These are phyloP conservation scores for Lasioglossum oenotherae DNA, from an alignment of 2,888 invertebrate genomes.

Conservation along the genomic window DNA sequence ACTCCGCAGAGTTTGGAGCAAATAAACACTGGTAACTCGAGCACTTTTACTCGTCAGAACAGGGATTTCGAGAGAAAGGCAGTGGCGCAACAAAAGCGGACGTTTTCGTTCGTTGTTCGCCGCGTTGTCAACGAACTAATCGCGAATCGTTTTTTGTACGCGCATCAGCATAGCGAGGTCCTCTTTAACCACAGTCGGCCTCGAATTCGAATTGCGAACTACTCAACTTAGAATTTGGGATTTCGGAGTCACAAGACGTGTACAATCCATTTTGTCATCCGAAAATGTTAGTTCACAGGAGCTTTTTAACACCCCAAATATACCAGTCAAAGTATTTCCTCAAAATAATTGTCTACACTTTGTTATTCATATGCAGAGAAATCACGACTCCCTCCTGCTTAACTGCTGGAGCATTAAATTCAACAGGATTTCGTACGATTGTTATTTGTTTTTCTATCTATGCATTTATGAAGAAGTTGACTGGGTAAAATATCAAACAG, in stretches of 20 bases:
- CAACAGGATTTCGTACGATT: no score
- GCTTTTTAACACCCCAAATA: not conserved
- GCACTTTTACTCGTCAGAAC: not conserved
- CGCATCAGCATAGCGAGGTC: slow-evolving; percentile 33
- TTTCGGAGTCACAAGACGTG: slow-evolving; percentile 7
- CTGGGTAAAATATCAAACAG: no score
- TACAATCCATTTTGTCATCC: not conserved
- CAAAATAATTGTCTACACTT: no score
- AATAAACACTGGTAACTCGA: not conserved
- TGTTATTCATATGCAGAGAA: no score
- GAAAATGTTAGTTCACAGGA: not conserved
- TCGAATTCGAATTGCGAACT: slow-evolving; percentile 52
- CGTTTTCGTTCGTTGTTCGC: slow-evolving; percentile 10
- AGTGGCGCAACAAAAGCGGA: slow-evolving; percentile 15
- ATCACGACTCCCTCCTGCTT: no score
- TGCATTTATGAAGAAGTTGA: no score
- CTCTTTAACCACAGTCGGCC: slow-evolving; percentile 52
- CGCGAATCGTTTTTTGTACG: slow-evolving; percentile 49
- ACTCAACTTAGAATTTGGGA: slow-evolving; percentile 56
- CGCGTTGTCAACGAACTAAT: slow-evolving; percentile 36
- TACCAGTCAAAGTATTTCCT: no score
- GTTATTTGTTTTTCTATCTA: no score
- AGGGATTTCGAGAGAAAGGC: slow-evolving; percentile 1
- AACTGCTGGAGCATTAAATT: no score
- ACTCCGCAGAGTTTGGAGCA: not conserved